Conservation (phyloP, 2,113 vertebrate genomes). For the Smithornis capensis region DNA sequence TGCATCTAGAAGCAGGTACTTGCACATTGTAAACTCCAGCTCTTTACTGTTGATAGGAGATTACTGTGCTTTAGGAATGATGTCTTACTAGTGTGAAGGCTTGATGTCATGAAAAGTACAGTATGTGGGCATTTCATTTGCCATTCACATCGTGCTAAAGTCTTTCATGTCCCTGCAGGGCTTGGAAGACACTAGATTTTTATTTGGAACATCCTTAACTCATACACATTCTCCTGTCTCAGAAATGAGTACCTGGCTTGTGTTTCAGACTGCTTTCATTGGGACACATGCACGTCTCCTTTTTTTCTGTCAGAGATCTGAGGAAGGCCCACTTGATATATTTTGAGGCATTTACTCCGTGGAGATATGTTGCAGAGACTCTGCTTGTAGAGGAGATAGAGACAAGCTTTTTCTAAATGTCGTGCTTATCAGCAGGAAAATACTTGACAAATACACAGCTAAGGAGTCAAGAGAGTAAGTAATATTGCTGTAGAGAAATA, state of each 20-base stretch:
- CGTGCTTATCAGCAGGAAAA: not conserved
- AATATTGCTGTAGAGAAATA: not conserved
- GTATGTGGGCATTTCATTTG: not conserved
- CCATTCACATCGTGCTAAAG: not conserved
- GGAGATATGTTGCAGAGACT: not conserved
- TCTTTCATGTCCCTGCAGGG: not conserved
- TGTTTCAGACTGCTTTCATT: not conserved
- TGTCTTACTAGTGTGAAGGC: not conserved
- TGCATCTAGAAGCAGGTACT: not conserved
- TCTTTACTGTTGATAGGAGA: not conserved
- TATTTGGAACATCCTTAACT: not conserved
- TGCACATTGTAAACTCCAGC: not conserved
- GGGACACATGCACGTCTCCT: not conserved
- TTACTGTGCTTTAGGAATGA: not conserved
- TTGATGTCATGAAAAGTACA: not conserved
- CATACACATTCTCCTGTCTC: not conserved
- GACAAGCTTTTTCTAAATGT: not conserved
- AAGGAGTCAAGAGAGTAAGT: not conserved
- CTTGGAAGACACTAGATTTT: not conserved
- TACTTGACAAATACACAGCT: not conserved
- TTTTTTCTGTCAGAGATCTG: not conserved
- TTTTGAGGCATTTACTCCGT: not conserved
- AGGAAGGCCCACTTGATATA: not conserved
- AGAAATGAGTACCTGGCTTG: not conserved
- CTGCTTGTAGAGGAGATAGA: not conserved